Conservation (phyloP, 2,888 invertebrate genomes). For the Lamellibrachia columna region DNA sequence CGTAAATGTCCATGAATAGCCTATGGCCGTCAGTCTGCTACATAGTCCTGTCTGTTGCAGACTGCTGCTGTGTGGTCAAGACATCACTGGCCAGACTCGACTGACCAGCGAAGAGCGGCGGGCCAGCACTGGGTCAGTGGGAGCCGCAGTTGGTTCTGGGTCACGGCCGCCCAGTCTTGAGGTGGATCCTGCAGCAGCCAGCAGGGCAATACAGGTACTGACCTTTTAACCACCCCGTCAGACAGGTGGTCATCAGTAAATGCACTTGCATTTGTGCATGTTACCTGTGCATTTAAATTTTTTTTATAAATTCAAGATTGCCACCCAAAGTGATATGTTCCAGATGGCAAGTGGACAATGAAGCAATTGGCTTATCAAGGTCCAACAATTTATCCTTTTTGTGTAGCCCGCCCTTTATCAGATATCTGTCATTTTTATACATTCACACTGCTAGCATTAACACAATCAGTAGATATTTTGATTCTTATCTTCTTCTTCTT, state of each 20-base stretch:
- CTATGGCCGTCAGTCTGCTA: background rate
- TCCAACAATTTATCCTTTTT: too few species aligned
- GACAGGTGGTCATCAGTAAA: background rate
- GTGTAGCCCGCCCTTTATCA: too few species aligned
- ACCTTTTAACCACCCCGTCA: background rate
- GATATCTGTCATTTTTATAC: too few species aligned
- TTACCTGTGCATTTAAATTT: background rate
- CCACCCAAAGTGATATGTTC: too few species aligned
- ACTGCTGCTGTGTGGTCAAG: conserved; percentile 65
- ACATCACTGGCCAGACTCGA: conserved; percentile 51
- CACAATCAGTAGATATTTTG: too few species aligned
- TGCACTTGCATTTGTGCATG: background rate
- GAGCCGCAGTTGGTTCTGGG: conserved; percentile 39
- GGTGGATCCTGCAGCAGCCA: conserved; percentile 47
- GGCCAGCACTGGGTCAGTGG: conserved; percentile 34
- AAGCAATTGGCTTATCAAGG: too few species aligned
- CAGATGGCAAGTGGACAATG: too few species aligned
- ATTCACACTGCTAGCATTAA: too few species aligned
- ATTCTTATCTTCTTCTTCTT: too few species aligned
- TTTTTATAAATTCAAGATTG: too few species aligned
- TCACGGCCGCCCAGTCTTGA: conserved; percentile 39
- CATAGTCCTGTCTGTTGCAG: conserved; percentile 43
- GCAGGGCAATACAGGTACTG: conserved; percentile 58
- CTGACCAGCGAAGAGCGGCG: conserved; percentile 38
- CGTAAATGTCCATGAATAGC: too few species aligned